Percentiles rank a stretch among this genome's conserved stretches.
These are phyloP conservation scores for Andricus quercusramuli DNA, from an alignment of 2,888 invertebrate genomes.

Conservation along the genomic window DNA sequence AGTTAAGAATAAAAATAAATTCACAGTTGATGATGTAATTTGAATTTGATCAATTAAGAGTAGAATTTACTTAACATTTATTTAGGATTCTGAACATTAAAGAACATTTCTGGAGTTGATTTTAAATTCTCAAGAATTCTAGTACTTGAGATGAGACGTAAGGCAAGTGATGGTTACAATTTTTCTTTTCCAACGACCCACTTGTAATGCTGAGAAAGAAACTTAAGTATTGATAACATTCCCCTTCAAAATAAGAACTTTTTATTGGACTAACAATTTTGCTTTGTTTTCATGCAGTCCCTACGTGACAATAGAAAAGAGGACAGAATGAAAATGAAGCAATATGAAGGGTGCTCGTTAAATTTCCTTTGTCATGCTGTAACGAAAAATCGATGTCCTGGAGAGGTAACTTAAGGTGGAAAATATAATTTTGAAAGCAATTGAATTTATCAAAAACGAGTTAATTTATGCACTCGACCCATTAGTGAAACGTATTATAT, in stretches of 20 bases:
- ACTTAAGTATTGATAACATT: neutral
- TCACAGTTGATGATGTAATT: too few species aligned
- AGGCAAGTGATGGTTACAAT: neutral
- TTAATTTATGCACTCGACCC: too few species aligned
- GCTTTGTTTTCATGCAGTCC: neutral
- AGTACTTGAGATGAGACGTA: too few species aligned
- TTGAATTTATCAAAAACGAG: neutral
- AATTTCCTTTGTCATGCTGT: neutral
- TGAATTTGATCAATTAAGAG: too few species aligned
- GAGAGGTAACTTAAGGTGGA: neutral
- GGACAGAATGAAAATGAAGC: neutral
- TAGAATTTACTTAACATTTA: too few species aligned
- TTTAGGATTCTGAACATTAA: too few species aligned
- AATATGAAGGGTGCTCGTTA: neutral
- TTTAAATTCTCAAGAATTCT: too few species aligned
- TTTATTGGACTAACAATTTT: neutral
- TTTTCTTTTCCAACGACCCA: neutral
- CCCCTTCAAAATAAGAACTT: neutral
- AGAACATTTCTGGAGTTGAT: too few species aligned
- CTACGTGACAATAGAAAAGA: neutral
- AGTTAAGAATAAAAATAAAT: too few species aligned
- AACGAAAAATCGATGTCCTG: constrained; percentile 1
- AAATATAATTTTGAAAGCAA: neutral
- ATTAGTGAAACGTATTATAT: too few species aligned
- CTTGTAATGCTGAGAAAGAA: neutral